A percentile compares a stretch with the other conserved stretches of the same genome.
These are phyloP conservation scores for Diabrotica undecimpunctata DNA, from an alignment of 1,140 invertebrate species.

Conservation along the genomic window DNA sequence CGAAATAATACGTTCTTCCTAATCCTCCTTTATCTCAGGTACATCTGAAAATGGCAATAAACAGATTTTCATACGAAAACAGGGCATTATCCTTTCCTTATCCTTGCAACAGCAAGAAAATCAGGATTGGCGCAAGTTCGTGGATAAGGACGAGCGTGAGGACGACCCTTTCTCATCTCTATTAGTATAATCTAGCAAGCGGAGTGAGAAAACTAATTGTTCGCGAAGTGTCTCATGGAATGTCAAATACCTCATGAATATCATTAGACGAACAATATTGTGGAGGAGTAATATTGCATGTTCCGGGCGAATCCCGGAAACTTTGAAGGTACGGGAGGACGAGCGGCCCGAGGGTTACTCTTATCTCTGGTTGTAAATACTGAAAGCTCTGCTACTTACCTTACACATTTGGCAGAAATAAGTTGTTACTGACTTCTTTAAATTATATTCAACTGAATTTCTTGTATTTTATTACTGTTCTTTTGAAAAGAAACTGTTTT, in stretches of 20 bases:
- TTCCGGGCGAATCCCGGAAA: not conserved
- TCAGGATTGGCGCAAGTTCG: not conserved
- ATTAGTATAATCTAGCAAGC: slow-evolving; percentile 13
- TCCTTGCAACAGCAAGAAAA: not conserved
- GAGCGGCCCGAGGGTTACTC: not conserved
- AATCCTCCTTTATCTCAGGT: too few relatives aligned
- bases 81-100: not conserved
- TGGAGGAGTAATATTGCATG: slow-evolving; percentile 6
- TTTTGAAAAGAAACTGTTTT: too few relatives aligned
- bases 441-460: too few relatives aligned
- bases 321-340: not conserved
- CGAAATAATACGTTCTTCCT: too few relatives aligned
- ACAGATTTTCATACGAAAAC: too few relatives aligned
- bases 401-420: too few relatives aligned
- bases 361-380: not conserved
- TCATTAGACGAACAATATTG: slow-evolving; percentile 18
- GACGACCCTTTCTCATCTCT: not conserved
- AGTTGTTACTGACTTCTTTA: too few relatives aligned
- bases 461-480: too few relatives aligned
- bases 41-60: too few relatives aligned
- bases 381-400: too few relatives aligned
- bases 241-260: slow-evolving; percentile 17
- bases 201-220: slow-evolving; percentile 12
- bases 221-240: slow-evolving; percentile 14
- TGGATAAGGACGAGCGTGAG: not conserved